Conservation (phyloP, 1,140 invertebrate genomes). For the Aleiodes sp. region DNA sequence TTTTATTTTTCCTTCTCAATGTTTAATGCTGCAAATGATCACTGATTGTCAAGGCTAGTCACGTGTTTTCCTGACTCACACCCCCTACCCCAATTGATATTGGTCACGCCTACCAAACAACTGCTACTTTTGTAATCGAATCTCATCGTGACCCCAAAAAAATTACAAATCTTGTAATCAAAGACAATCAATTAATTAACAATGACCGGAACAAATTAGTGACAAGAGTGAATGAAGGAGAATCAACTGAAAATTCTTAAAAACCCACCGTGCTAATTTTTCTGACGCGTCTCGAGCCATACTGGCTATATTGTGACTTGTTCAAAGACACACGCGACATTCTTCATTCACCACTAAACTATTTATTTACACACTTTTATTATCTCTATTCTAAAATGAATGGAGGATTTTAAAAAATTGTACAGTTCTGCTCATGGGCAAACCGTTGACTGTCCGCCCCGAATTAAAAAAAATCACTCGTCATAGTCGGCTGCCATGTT, state of each 20-base stretch:
- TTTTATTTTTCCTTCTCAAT: too few relatives aligned
- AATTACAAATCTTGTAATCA: too few relatives aligned
- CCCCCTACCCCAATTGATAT: not conserved
- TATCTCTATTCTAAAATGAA: too few relatives aligned
- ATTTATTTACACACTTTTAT: conserved; percentile 24
- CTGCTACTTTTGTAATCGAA: not conserved
- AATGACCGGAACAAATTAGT: not conserved
- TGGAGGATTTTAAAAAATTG: not conserved
- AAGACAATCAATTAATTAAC: not conserved
- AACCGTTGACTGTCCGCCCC: too few relatives aligned
- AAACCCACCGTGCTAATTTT: conserved; percentile 66
- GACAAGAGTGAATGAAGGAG: too few relatives aligned
- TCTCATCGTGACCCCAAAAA: not conserved
- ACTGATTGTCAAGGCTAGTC: conserved; percentile 29
- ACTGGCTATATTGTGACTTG: conserved; percentile 63
- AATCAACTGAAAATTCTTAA: conserved; percentile 8
- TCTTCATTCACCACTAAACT: conserved; percentile 28
- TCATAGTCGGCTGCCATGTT: conserved; percentile 62
- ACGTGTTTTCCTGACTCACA: not conserved
- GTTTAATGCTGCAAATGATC: too few relatives aligned
- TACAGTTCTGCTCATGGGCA: too few relatives aligned
- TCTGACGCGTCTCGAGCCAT: conserved; percentile 62
- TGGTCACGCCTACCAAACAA: conserved; percentile 1
- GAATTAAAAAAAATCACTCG: conserved; percentile 43
- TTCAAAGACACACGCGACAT: conserved; percentile 66